A percentile compares a stretch with the other conserved stretches of the same genome.
phyloP scores from a whole-genome alignment of 1,140 invertebrate species.

The Drosophila nigrodunni region DNA sequence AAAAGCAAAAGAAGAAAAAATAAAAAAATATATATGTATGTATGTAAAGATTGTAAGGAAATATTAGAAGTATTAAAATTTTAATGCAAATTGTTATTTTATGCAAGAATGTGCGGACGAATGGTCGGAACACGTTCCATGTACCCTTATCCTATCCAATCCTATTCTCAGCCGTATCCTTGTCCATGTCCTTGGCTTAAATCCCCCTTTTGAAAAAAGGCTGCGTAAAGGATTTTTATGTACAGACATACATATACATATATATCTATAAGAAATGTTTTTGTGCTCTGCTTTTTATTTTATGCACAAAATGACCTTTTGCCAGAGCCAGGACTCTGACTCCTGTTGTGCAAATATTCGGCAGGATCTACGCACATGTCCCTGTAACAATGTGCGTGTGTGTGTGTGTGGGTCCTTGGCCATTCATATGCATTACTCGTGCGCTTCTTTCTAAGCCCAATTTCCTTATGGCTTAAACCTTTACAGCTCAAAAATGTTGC shows the following conservation, averaged over 20 bases:
- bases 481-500: slow-evolving; percentile 48
- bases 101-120: slow-evolving; percentile 71
- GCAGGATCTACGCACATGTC: slow-evolving; percentile 34
- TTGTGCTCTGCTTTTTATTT: slow-evolving; percentile 56
- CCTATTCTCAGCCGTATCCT: slow-evolving; percentile 9
- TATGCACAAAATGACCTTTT: slow-evolving; percentile 69
- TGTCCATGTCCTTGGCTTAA: slow-evolving; percentile 40
- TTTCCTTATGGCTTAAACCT: slow-evolving; percentile 52
- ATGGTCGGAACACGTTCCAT: slow-evolving; percentile 36
- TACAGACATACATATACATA: slow-evolving; percentile 31
- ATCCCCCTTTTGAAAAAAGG: slow-evolving; percentile 73
- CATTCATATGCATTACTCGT: slow-evolving; percentile 60
- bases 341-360: slow-evolving; percentile 53
- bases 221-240: slow-evolving; percentile 72
- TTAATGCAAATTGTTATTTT: slow-evolving; percentile 83
- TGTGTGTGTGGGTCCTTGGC: slow-evolving; percentile 23
- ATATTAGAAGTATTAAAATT: slow-evolving; percentile 81
- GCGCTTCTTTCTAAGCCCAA: slow-evolving; percentile 44
- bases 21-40: slow-evolving; percentile 19
- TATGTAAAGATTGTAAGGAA: slow-evolving; percentile 60
- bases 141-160: slow-evolving; percentile 10
- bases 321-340: slow-evolving; percentile 37
- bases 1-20: slow-evolving; percentile 21
- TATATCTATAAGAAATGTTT: slow-evolving; percentile 52
- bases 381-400: slow-evolving; percentile 16